Conservation (phyloP, 2,113 vertebrate species). For the Rattus rattus region DNA sequence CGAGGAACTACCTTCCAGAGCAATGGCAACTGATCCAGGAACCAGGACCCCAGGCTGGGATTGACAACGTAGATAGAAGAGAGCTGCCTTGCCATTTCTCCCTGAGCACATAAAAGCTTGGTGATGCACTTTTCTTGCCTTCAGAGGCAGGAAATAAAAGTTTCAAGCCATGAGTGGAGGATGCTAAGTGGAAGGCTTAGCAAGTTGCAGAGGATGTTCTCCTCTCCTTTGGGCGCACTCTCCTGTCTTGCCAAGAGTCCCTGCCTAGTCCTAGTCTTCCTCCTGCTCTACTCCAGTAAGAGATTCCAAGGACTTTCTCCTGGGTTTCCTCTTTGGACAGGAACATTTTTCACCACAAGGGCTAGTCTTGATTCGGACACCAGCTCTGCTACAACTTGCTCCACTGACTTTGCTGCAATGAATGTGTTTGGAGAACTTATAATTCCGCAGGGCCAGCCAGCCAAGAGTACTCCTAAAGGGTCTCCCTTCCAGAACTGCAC, state of each 20-base stretch:
- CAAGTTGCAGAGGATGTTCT: not conserved
- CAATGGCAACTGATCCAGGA: not conserved
- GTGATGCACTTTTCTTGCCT: not conserved
- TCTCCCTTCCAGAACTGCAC: not conserved
- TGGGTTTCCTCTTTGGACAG: not conserved
- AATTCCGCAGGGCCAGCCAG: not conserved
- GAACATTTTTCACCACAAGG: not conserved
- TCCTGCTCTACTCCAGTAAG: not conserved
- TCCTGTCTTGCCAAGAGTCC: not conserved
- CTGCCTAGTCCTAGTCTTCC: rapidly evolving
- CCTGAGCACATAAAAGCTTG: not conserved
- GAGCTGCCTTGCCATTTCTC: not conserved
- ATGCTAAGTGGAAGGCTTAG: no score
- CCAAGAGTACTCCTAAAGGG: not conserved
- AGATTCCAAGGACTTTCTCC: not conserved
- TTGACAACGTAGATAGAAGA: not conserved
- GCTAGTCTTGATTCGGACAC: not conserved
- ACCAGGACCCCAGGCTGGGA: not conserved
- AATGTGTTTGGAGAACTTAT: not conserved
- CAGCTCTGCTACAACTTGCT: not conserved
- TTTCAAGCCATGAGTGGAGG: not conserved
- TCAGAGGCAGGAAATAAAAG: not conserved
- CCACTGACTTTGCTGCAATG: not conserved
- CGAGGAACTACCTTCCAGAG: not conserved
- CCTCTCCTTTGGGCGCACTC: not conserved